Percentiles rank a stretch among this genome's conserved stretches.
Conservation (phyloP, 2,797 vertebrate genomes). For the Alcedo quadribrachys region DNA sequence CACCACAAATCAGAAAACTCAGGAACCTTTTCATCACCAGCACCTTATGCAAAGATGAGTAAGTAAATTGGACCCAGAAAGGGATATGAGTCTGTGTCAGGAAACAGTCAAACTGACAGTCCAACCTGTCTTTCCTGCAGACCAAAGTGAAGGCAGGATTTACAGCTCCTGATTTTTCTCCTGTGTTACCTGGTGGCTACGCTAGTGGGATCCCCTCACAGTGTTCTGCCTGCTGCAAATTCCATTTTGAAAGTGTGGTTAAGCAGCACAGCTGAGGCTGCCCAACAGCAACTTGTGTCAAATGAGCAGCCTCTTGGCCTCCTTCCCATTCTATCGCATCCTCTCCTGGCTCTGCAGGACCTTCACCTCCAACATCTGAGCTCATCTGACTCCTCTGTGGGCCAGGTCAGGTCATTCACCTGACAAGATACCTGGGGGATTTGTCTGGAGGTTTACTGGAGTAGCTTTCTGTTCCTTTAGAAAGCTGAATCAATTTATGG, state of each 20-base stretch:
- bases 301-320: not conserved
- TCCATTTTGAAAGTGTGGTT: not conserved
- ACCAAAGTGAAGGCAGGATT: not conserved
- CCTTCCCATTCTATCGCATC: not conserved
- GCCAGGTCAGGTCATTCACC: not conserved
- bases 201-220: not conserved
- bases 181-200: not conserved
- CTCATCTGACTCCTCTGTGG: not conserved
- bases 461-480: not conserved
- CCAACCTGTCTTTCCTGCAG: not conserved
- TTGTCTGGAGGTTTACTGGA: not conserved
- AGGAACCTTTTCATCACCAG: not conserved
- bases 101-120: not conserved
- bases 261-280: not conserved
- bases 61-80: not conserved
- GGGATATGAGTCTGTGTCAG: not conserved
- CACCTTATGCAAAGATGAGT: not conserved
- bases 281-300: not conserved
- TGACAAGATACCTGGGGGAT: not conserved
- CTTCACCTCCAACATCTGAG: not conserved
- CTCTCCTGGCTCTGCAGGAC: not conserved
- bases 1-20: not conserved
- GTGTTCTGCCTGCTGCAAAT: not conserved
- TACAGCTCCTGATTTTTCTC: not conserved
- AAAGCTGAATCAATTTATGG: not conserved